These are phyloP conservation scores for Drosophila arawakana DNA, from an alignment of 1,140 invertebrate species.

Conservation along the genomic window DNA sequence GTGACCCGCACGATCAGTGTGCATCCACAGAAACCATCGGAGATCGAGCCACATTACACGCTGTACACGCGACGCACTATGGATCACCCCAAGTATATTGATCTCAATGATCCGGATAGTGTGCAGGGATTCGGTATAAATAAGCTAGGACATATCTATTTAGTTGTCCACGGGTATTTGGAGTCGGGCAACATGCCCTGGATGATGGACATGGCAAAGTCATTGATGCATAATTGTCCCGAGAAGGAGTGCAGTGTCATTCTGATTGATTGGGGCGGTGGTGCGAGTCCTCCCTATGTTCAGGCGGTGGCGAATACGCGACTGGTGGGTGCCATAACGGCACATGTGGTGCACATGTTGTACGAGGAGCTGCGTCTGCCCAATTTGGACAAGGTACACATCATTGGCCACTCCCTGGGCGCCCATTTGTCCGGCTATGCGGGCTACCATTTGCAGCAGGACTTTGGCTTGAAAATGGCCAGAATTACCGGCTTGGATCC, in stretches of 20 bases:
- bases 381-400: slow-evolving; percentile 89
- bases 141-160: slow-evolving; percentile 88
- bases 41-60: slow-evolving; percentile 86
- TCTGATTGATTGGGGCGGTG: slow-evolving; percentile 93
- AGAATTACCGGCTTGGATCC: slow-evolving; percentile 93
- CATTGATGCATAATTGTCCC: slow-evolving; percentile 88
- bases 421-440: slow-evolving; percentile 94
- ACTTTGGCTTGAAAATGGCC: slow-evolving; percentile 88
- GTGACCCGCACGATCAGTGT: slow-evolving; percentile 90
- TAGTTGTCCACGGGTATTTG: slow-evolving; percentile 94
- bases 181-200: slow-evolving; percentile 90
- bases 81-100: slow-evolving; percentile 86
- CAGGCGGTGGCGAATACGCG: slow-evolving; percentile 96
- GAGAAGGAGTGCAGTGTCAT: slow-evolving; percentile 90
- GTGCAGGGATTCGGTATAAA: slow-evolving; percentile 87
- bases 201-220: slow-evolving; percentile 86
- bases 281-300: slow-evolving; percentile 93
- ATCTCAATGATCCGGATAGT: slow-evolving; percentile 87
- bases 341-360: slow-evolving; percentile 88
- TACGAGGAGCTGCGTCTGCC: slow-evolving; percentile 86
- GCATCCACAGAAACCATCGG: slow-evolving; percentile 88
- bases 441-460: slow-evolving; percentile 89
- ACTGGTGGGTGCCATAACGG: slow-evolving; percentile 92
- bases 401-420: slow-evolving; percentile 96
- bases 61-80: slow-evolving; percentile 85